A percentile compares a stretch with the other conserved stretches of the same genome.
Conservation (phyloP, 1,140 invertebrate genomes). For the Protaetia brevitarsis region DNA sequence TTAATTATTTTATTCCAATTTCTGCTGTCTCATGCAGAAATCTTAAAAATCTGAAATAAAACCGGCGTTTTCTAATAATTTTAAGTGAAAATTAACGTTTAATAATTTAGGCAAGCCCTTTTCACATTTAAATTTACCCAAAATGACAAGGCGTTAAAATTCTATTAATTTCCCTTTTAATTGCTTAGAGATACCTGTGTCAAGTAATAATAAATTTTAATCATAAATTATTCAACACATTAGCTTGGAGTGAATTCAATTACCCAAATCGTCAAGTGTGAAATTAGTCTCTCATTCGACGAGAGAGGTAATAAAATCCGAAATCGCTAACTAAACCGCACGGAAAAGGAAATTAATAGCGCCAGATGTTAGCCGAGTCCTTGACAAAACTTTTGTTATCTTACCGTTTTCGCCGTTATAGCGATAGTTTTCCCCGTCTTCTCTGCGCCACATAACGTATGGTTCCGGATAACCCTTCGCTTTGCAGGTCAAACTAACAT, state of each 20-base stretch:
- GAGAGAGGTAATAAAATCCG: background rate
- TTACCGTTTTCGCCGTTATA: slow-evolving; percentile 81
- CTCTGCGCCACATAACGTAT: slow-evolving; percentile 86
- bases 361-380: background rate
- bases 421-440: slow-evolving; percentile 82
- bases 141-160: no score
- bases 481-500: slow-evolving; percentile 82
- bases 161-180: no score
- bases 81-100: no score
- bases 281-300: slow-evolving; percentile 13
- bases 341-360: slow-evolving; percentile 13
- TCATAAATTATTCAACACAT: background rate
- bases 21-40: no score
- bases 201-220: no score
- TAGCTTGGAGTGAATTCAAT: background rate
- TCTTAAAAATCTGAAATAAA: no score
- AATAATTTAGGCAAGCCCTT: no score
- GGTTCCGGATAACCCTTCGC: slow-evolving; percentile 87
- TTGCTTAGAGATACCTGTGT: no score
- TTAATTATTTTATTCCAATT: no score
- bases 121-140: no score
- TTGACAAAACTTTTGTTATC: slow-evolving; percentile 29
- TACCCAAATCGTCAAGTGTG: background rate
- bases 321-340: slow-evolving; percentile 11
- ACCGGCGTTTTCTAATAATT: no score